Conservation (phyloP, 2,113 vertebrate genomes). For the Oncorhynchus keta region DNA sequence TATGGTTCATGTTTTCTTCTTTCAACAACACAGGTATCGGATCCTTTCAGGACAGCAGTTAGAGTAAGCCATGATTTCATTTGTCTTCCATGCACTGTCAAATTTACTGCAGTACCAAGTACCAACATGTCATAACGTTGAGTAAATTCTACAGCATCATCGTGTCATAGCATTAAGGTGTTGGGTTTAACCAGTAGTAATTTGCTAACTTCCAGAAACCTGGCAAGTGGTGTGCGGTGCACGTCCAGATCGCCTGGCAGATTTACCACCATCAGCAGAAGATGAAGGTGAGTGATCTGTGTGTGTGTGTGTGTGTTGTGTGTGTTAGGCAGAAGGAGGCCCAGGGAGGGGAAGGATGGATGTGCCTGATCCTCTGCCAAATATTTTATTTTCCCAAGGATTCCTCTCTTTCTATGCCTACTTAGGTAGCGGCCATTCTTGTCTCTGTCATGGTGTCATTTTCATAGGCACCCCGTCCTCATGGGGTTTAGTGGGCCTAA, state of each 20-base stretch:
- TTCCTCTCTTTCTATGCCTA: neutral
- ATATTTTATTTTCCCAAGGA: neutral
- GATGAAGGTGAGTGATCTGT: constrained; percentile 87
- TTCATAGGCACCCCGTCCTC: constrained; percentile 27
- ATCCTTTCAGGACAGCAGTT: constrained; percentile 88
- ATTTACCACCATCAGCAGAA: constrained; percentile 99
- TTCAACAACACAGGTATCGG: constrained; percentile 81
- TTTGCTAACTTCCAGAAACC: constrained; percentile 85
- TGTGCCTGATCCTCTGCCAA: neutral
- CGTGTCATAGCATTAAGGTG: too few relatives aligned
- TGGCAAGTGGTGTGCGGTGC: constrained; percentile 97
- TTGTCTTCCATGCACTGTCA: constrained; percentile 4
- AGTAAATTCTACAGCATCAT: too few relatives aligned
- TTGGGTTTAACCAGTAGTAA: neutral
- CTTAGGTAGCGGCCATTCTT: constrained; percentile 14
- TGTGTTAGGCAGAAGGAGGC: neutral
- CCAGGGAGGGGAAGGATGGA: neutral
- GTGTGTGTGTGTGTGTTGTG: too few relatives aligned
- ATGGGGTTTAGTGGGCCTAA: constrained; percentile 56
- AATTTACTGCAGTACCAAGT: too few relatives aligned
- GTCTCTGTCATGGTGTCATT: constrained; percentile 8
- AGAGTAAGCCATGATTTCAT: constrained; percentile 82
- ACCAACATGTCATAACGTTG: too few relatives aligned
- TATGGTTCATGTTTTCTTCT: constrained; percentile 17
- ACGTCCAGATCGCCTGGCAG: constrained; percentile 99